These are phyloP conservation scores for Caerostris darwini DNA, from an alignment of 1,140 invertebrate species.

Conservation along the genomic window DNA sequence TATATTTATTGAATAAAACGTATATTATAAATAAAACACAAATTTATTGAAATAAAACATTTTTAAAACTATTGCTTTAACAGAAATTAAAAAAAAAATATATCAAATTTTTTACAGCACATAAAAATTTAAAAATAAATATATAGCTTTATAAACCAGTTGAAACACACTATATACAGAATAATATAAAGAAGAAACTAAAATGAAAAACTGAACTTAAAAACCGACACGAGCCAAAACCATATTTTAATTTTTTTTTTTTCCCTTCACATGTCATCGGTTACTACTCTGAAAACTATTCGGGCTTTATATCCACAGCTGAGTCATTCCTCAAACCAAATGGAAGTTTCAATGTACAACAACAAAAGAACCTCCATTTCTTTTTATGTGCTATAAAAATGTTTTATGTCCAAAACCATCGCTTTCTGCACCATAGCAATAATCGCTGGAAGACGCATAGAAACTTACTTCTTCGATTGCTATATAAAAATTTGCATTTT, in stretches of 20 bases:
- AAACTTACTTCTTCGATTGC: constrained; percentile 23
- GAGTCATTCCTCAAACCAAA: background rate
- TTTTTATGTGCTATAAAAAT: constrained; percentile 39
- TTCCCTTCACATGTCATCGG: background rate
- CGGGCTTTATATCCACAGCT: background rate
- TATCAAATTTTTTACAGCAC: too few species aligned
- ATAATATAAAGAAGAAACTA: background rate
- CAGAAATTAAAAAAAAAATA: too few species aligned
- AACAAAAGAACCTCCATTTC: background rate
- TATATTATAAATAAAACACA: too few species aligned
- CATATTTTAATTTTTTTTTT: background rate
- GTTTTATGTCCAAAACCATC: constrained; percentile 9
- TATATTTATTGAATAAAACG: too few species aligned
- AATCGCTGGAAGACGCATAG: constrained; percentile 21
- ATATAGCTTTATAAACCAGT: too few species aligned
- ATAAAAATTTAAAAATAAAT: too few species aligned
- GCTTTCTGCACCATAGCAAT: constrained; percentile 1
- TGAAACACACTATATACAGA: too few species aligned
- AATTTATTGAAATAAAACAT: too few species aligned
- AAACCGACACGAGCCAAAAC: background rate
- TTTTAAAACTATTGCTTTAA: too few species aligned
- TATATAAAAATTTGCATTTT: constrained; percentile 31
- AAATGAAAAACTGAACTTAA: background rate
- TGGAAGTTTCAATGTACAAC: background rate
- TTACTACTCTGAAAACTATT: background rate